Evolutionary conservation across 2,113 vertebrate genomes (phyloP).

Genomic region (Lasiurus borealis): DNA sequence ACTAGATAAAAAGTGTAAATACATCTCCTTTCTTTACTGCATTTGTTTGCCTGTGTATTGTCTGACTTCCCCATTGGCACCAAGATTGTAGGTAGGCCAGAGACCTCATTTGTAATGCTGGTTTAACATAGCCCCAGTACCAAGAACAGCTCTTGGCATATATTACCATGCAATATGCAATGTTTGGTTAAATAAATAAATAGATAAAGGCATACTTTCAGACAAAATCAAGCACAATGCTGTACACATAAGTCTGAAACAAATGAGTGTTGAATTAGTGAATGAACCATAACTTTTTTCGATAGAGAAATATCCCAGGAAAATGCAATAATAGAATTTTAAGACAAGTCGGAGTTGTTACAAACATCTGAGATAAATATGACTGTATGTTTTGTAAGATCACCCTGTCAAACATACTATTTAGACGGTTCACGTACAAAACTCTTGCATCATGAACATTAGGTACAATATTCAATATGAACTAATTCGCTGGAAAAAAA

Average conservation of each 20-base stretch:
- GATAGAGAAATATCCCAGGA: not conserved
- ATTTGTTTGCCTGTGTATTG: not conserved
- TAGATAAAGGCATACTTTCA: not conserved
- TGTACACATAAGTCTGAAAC: not conserved
- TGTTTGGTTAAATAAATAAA: not conserved
- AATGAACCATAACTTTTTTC: not conserved
- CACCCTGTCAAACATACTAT: not conserved
- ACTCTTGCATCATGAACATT: not conserved
- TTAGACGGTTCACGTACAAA: not conserved
- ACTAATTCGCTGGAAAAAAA: not conserved
- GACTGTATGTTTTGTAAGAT: not conserved
- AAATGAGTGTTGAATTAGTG: not conserved
- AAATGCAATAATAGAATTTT: conserved; percentile 11
- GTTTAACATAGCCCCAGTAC: not conserved
- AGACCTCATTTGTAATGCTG: not conserved
- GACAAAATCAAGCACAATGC: not conserved
- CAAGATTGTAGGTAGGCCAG: not conserved
- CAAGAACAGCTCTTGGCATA: not conserved
- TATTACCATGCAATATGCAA: not conserved
- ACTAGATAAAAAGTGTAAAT: not conserved
- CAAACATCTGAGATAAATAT: not conserved
- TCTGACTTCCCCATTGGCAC: not conserved
- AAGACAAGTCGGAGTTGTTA: not conserved
- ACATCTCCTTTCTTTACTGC: not conserved
- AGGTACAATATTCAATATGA: not conserved